Evolutionary conservation across 2,888 invertebrate genomes (phyloP).

Genomic region (Eueremaeus valkanovi): DNA sequence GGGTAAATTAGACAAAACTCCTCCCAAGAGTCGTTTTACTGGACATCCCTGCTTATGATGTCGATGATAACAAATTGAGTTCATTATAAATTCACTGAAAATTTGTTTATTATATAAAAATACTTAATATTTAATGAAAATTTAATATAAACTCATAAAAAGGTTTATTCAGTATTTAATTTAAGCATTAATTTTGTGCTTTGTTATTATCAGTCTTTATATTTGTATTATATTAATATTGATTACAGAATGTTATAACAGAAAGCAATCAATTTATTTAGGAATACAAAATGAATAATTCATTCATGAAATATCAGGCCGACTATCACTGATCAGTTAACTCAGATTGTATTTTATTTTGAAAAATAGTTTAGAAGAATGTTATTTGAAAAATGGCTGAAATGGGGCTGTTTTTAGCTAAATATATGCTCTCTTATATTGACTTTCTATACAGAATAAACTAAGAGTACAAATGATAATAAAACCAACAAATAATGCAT

Average conservation of each 20-base stretch:
- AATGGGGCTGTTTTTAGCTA: background rate
- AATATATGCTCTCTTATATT: background rate
- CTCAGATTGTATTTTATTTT: background rate
- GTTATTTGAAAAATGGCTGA: slow-evolving; percentile 14
- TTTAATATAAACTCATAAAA: no score
- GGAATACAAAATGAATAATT: slow-evolving; percentile 13
- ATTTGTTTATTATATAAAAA: no score
- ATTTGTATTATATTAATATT: background rate
- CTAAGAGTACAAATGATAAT: slow-evolving; percentile 9
- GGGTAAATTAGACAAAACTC: no score
- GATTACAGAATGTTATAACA: background rate
- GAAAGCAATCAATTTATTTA: slow-evolving; percentile 10
- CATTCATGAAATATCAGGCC: background rate
- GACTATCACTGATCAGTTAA: slow-evolving; percentile 2
- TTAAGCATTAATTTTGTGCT: no score
- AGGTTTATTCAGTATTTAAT: no score
- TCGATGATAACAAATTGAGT: no score
- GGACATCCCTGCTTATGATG: no score
- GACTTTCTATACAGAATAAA: no score
- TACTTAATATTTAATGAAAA: no score
- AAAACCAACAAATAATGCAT: slow-evolving; percentile 17
- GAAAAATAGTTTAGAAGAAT: background rate
- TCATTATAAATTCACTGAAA: no score
- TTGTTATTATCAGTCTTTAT: slow-evolving; percentile 12
- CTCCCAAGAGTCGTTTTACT: no score